Percentiles rank a stretch among this genome's conserved stretches.
phyloP scores from a whole-genome alignment of 92 coral and sea anemone genomes.

The Isaurus tuberculatus region DNA sequence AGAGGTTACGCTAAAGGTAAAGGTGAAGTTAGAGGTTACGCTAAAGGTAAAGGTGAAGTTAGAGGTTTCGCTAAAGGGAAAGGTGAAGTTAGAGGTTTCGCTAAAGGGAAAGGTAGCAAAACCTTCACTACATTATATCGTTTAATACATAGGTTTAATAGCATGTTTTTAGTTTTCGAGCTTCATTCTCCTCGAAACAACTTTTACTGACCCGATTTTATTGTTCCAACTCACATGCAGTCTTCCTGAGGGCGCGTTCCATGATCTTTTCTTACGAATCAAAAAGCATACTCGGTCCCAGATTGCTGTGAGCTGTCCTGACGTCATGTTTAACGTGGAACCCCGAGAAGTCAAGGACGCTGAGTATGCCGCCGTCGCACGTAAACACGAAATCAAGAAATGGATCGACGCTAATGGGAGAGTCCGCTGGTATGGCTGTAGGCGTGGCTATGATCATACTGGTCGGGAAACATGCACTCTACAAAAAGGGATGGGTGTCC shows the following conservation, averaged over 20 bases:
- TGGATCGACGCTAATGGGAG: constrained; percentile 90
- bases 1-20: too few relatives aligned
- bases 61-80: too few relatives aligned
- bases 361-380: constrained; percentile 66
- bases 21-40: too few relatives aligned
- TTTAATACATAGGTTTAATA: too few relatives aligned
- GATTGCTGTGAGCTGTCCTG: constrained; percentile 91
- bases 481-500: constrained; percentile 75
- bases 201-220: background rate
- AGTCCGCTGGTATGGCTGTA: constrained; percentile 98
- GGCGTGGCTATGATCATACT: constrained; percentile 70
- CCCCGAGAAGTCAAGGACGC: constrained; percentile 64
- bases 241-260: constrained; percentile 82
- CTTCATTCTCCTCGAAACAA: background rate
- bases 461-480: constrained; percentile 62
- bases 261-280: constrained; percentile 83
- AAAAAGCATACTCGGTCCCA: constrained; percentile 66
- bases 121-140: too few relatives aligned
- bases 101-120: too few relatives aligned
- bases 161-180: background rate
- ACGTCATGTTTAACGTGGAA: constrained; percentile 89
- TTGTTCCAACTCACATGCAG: constrained; percentile 32
- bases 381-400: constrained; percentile 84
- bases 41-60: too few relatives aligned
- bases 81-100: too few relatives aligned